Evolutionary conservation across 1,140 invertebrate species (phyloP).

Genomic region (Heterodera schachtii): DNA sequence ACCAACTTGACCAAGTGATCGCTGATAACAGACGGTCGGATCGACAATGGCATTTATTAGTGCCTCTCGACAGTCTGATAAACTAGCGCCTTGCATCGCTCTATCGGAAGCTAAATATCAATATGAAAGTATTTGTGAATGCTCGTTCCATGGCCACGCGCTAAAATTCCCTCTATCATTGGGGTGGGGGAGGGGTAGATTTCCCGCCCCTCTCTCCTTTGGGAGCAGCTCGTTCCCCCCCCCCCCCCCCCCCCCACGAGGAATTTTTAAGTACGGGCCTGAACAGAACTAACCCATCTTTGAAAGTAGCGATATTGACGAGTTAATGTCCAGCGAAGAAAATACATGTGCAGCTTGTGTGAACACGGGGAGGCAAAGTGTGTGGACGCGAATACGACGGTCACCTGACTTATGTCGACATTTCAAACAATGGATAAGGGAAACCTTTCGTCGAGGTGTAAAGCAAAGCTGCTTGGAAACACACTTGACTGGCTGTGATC

Average conservation of each 20-base stretch:
- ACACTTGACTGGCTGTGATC: conserved; percentile 83
- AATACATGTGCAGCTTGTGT: conserved; percentile 82
- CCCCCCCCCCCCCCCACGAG: too few species aligned
- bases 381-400: conserved; percentile 93
- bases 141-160: too few species aligned
- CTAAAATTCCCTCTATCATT: conserved; percentile 17
- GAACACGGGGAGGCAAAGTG: conserved; percentile 86
- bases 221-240: too few species aligned
- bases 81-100: conserved; percentile 76
- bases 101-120: conserved; percentile 82
- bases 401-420: conserved; percentile 74
- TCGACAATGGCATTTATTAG: conserved; percentile 92
- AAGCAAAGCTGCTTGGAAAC: conserved; percentile 94
- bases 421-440: too few species aligned
- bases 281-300: conserved; percentile 58
- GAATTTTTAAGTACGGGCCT: too few species aligned
- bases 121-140: too few species aligned
- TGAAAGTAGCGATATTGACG: conserved; percentile 78
- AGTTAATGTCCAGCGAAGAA: conserved; percentile 89
- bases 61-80: conserved; percentile 91
- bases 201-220: too few species aligned
- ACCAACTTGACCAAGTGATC: conserved; percentile 68
- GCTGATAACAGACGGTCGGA: conserved; percentile 80
- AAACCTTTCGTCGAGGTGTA: conserved; percentile 95
- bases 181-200: background rate